Conservation (phyloP, 2,797 vertebrate species). For the Heteromormyrus szaboi region DNA sequence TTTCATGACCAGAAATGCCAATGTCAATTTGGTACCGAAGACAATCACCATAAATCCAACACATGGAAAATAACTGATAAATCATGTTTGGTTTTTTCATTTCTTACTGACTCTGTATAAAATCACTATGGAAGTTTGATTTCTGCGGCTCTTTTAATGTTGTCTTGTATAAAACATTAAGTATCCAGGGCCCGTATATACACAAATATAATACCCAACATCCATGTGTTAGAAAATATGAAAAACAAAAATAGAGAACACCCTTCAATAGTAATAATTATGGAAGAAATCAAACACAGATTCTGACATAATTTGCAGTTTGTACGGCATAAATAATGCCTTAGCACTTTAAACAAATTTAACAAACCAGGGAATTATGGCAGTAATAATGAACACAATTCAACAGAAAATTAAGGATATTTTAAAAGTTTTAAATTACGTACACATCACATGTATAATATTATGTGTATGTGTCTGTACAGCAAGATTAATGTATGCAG, state of each 20-base stretch:
- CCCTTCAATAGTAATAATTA: slow-evolving; percentile 4
- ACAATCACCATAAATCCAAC: neutral
- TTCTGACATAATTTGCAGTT: neutral
- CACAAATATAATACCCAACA: slow-evolving; percentile 46
- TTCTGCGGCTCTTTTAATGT: slow-evolving; percentile 26
- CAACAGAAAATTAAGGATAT: neutral
- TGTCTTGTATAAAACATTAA: slow-evolving; percentile 62
- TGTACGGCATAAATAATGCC: neutral
- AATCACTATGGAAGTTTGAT: slow-evolving; percentile 14
- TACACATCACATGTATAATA: neutral
- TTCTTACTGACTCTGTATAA: neutral
- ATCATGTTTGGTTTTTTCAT: neutral
- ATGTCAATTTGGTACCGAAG: neutral
- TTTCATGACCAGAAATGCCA: neutral
- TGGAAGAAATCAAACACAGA: neutral
- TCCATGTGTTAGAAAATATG: slow-evolving; percentile 51
- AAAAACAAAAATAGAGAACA: slow-evolving; percentile 42
- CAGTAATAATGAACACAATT: neutral
- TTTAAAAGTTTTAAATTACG: neutral
- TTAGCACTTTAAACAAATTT: neutral
- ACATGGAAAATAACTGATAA: neutral
- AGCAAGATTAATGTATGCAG: neutral
- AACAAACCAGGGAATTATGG: slow-evolving; percentile 4
- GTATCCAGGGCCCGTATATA: slow-evolving; percentile 59
- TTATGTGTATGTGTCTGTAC: slow-evolving; percentile 2